Evolutionary conservation across 2,888 invertebrate genomes (phyloP).

Genomic region (Cosmorhoe ocellata): DNA sequence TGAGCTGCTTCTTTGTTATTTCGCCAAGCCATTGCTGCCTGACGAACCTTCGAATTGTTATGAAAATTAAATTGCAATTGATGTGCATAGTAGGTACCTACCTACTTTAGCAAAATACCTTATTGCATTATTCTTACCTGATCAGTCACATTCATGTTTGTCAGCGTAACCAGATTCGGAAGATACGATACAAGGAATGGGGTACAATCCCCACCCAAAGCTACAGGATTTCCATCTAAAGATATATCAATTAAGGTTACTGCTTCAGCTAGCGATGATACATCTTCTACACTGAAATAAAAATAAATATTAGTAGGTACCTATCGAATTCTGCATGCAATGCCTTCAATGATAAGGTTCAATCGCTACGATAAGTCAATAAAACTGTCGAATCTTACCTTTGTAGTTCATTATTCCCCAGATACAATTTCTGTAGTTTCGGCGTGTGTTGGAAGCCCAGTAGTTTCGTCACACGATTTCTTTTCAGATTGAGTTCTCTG

Average conservation of each 20-base stretch:
- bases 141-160: slow-evolving; percentile 90
- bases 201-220: slow-evolving; percentile 90
- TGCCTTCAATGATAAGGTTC: too few species aligned
- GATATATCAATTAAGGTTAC: slow-evolving; percentile 90
- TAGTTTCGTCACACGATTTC: slow-evolving; percentile 91
- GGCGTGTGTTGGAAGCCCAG: slow-evolving; percentile 90
- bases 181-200: slow-evolving; percentile 91
- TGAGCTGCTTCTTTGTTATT: slow-evolving; percentile 89
- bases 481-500: slow-evolving; percentile 93
- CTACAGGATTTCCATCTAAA: slow-evolving; percentile 93
- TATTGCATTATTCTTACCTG: slow-evolving; percentile 69
- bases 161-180: slow-evolving; percentile 87
- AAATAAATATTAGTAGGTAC: too few species aligned
- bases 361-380: too few species aligned
- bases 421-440: slow-evolving; percentile 89
- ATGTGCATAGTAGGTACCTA: too few species aligned
- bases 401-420: slow-evolving; percentile 90
- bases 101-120: not conserved
- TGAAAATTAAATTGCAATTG: not conserved
- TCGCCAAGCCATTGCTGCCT: slow-evolving; percentile 91
- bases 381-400: slow-evolving; percentile 52
- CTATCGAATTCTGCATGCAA: too few species aligned
- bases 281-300: slow-evolving; percentile 89
- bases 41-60: slow-evolving; percentile 77
- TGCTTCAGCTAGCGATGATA: slow-evolving; percentile 91